These are phyloP conservation scores for Rhyacichthys aspro DNA, from an alignment of 2,797 vertebrate genomes.

Conservation along the genomic window DNA sequence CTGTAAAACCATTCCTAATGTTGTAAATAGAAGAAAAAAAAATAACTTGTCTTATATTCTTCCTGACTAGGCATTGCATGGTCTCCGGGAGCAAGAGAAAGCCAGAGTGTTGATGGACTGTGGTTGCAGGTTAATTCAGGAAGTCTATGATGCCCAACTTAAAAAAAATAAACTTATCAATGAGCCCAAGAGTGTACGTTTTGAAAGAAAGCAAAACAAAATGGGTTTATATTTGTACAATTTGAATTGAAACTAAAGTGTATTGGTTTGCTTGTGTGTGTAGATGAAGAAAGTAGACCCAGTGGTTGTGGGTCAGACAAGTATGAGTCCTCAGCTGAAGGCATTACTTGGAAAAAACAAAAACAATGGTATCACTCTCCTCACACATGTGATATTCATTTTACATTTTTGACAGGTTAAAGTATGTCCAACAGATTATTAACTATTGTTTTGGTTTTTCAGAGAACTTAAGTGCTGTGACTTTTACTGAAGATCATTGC, in stretches of 20 bases:
- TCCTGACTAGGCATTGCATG: conserved; percentile 79
- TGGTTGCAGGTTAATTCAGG: conserved; percentile 84
- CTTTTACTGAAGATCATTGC: conserved; percentile 76
- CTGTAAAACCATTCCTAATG: not conserved
- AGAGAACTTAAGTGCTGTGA: conserved; percentile 51
- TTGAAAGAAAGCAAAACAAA: not conserved
- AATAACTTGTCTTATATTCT: conserved; percentile 6
- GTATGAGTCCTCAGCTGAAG: conserved; percentile 79
- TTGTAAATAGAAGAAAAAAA: not conserved
- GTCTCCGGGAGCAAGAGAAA: conserved; percentile 79
- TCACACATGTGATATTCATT: conserved; percentile 1
- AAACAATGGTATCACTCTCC: conserved; percentile 58
- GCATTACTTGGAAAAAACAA: conserved; percentile 79
- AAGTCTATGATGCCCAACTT: conserved; percentile 63
- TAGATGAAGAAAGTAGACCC: conserved; percentile 19
- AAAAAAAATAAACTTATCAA: conserved; percentile 24
- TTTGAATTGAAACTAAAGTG: not conserved
- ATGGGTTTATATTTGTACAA: not conserved
- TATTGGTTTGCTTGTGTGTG: conserved; percentile 9
- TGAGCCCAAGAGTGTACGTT: conserved; percentile 61
- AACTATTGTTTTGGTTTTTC: conserved; percentile 4
- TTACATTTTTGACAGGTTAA: not conserved
- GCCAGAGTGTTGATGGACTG: conserved; percentile 84
- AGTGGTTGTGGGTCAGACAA: conserved; percentile 56
- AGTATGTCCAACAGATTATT: not conserved